Evolutionary conservation across 1,140 invertebrate species (phyloP), one percentile per base, ranked within the genome.

Genomic region (Drosophila watanabei): DNA sequence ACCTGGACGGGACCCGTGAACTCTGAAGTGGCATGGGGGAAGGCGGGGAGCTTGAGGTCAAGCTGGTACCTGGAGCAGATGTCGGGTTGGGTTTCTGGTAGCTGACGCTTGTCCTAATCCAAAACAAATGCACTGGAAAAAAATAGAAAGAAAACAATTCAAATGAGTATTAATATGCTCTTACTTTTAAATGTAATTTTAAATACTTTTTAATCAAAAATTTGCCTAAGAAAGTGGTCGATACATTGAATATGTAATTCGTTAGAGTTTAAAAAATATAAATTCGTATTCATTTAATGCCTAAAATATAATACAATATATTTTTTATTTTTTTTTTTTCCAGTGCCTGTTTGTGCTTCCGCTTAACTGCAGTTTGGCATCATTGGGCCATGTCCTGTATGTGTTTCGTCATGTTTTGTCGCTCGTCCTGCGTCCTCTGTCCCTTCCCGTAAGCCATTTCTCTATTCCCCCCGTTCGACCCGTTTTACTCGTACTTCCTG

Each of bases 331-430:
- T 0, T 6, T 6, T 3, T 54, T 63, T 37, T 32, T 5, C 30
- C 54, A 35, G 49, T 73, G 45, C 3, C 30, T 39, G 20, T 57
- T 62, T 60, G 37, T 64, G 30, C 59, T 65, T 75, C 32, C 16
- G 24, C 37, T 77, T 30, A 46, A 51, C 70, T 81, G 77, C 77
- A 89, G 73, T 79, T 84, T 84, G 68, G 35, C 54, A 61, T 61
- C 45, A 72, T 71, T 75, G 69, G 66, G 70, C 30, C 63, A 78
- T 73, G 80, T 84, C 63, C 75, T 72, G 75, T 76, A 56, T 82
- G 75, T 82, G 88, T 90, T 82, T 80, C 75, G 63, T 82, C 82
- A 79, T 86, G 86, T 80, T 57, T 78, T 45, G 56, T 45, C 46
- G 43, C 54, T 59, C 49, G 43, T 79, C 57, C 37, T 56, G 54